These are phyloP conservation scores for Rhyacophila brunnea DNA, from an alignment of 1,140 invertebrate species.

Conservation along the genomic window DNA sequence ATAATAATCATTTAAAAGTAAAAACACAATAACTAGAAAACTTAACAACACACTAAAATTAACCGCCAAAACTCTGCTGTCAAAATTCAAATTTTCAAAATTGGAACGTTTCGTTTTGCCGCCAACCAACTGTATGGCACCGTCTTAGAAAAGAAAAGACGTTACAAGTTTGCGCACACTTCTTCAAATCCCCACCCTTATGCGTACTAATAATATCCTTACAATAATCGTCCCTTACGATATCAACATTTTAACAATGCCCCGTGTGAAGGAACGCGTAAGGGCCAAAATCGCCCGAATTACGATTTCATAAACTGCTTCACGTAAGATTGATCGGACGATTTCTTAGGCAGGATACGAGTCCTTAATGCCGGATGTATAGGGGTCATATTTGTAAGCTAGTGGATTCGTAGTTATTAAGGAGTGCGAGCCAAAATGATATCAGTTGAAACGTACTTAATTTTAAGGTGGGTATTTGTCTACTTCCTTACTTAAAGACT, in stretches of 20 bases:
- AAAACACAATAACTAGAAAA: too few species aligned
- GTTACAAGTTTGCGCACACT: constrained; percentile 27
- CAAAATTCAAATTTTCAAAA: constrained; percentile 23
- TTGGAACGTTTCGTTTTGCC: constrained; percentile 18
- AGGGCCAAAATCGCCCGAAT: constrained; percentile 8
- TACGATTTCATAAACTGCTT: background rate
- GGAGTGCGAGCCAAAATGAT: constrained; percentile 16
- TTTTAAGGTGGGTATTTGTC: constrained; percentile 10
- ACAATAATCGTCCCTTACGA: background rate
- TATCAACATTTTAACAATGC: background rate
- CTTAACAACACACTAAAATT: background rate
- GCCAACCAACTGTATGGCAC: constrained; percentile 34
- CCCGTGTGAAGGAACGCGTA: too few species aligned
- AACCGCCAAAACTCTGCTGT: constrained; percentile 5
- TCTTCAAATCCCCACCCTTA: constrained; percentile 30
- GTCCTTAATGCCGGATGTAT: background rate
- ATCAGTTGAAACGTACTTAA: constrained; percentile 19
- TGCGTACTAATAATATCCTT: constrained; percentile 20
- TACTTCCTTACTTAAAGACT: constrained; percentile 26
- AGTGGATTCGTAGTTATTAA: background rate
- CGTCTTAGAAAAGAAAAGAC: constrained; percentile 34
- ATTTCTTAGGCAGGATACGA: background rate
- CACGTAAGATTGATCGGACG: background rate
- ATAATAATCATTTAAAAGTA: too few species aligned
- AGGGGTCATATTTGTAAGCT: constrained; percentile 22